phyloP scores from a whole-genome alignment of 2,113 vertebrate species.

The Prunella fulvescens region DNA sequence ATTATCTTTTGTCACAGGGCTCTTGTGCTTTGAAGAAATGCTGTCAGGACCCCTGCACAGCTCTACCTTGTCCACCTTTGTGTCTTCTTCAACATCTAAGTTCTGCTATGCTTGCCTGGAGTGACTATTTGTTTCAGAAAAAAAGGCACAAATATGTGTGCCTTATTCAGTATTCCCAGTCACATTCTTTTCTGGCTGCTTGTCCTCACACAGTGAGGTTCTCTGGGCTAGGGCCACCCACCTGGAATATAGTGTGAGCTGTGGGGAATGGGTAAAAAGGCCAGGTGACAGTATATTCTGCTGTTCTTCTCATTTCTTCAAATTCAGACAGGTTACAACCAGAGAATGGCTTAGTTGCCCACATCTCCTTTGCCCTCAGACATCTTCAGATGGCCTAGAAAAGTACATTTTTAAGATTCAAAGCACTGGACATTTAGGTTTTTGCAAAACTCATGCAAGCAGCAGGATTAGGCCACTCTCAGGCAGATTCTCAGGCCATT shows the following conservation, averaged over 20 bases:
- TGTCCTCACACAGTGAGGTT: background rate
- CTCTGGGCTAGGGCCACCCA: background rate
- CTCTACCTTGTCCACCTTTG: background rate
- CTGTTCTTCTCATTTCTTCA: background rate
- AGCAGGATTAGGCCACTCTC: background rate
- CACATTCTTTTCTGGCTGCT: background rate
- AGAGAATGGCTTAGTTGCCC: background rate
- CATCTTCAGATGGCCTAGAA: background rate
- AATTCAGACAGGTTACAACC: background rate
- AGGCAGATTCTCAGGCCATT: background rate
- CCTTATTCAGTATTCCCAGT: background rate
- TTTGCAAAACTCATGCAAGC: background rate
- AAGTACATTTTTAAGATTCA: background rate
- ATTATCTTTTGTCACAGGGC: background rate
- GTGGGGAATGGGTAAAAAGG: background rate
- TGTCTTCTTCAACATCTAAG: background rate
- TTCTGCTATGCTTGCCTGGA: background rate
- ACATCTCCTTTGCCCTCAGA: background rate
- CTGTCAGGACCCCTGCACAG: background rate
- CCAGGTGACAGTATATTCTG: background rate
- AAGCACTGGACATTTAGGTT: background rate
- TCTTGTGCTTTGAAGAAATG: slow-evolving; percentile 5
- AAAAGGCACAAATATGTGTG: background rate
- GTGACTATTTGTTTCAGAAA: background rate
- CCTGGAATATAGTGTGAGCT: background rate